Evolutionary conservation across 92 coral and sea anemone species (phyloP).

Genomic region (Hydrozoanthus gracilis): DNA sequence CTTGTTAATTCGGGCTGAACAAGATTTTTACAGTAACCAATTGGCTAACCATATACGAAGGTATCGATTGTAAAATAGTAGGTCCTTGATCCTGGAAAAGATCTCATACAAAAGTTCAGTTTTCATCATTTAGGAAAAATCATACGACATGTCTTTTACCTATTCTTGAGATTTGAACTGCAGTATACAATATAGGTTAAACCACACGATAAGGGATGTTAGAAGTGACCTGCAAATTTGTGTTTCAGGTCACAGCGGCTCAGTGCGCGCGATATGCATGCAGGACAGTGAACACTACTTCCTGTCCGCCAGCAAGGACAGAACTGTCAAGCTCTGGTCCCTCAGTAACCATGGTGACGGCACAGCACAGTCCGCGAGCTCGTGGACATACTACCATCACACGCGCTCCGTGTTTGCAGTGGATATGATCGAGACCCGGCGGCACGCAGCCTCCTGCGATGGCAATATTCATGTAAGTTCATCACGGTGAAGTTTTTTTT

Average conservation of each 20-base stretch:
- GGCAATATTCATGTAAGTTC: constrained; percentile 88
- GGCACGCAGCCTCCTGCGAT: constrained; percentile 95
- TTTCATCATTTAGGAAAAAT: too few species aligned
- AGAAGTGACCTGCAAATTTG: not conserved
- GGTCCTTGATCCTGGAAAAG: too few species aligned
- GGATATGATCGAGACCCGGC: constrained; percentile 84
- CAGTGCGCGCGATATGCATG: constrained; percentile 84
- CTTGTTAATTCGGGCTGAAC: too few species aligned
- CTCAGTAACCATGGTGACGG: constrained; percentile 99
- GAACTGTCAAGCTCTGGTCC: constrained; percentile 96
- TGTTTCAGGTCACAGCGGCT: constrained; percentile 91
- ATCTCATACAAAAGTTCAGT: too few species aligned
- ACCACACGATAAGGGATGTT: not conserved
- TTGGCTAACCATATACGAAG: too few species aligned
- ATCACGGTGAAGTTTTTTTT: not conserved
- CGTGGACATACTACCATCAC: constrained; percentile 94
- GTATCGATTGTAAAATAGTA: too few species aligned
- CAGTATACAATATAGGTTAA: too few species aligned
- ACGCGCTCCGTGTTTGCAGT: constrained; percentile 90
- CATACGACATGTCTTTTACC: too few species aligned
- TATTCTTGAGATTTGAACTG: too few species aligned
- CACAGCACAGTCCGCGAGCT: constrained; percentile 98
- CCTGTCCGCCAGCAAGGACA: constrained; percentile 94
- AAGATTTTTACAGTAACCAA: too few species aligned
- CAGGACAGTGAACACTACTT: constrained; percentile 97